Evolutionary conservation across 2,113 vertebrate species (phyloP), one percentile per base, ranked within the genome.

Genomic region (Hepsetus odoe): DNA sequence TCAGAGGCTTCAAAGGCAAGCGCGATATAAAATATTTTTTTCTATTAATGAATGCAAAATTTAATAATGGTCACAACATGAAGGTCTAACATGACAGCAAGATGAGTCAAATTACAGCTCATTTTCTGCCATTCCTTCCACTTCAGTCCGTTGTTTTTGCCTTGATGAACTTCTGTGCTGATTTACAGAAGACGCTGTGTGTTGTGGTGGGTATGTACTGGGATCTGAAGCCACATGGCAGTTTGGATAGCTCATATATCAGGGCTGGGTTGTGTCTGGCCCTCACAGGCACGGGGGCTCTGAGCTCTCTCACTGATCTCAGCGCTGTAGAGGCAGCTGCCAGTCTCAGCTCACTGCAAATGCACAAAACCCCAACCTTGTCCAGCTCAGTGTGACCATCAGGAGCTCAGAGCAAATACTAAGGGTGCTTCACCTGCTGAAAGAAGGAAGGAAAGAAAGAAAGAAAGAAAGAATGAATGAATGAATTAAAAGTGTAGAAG

Each of bases 401-500:
- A 49, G 46, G 16, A 49, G 46, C 46, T 49, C 20, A 49, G 46
- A 49, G 46, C 20, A 18, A 5, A 20, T 18, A 49, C 46, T 49
- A 6, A 49, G 46, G 46, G 18, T 2, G 44, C 44, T 16, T 46
- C 14, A 42, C 12, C 40, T 11, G 40, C 5, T 11, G 8, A 9
- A 46, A 46, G 44, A 42, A 24, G 5, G n/a, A 59, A 20, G 35
- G 38, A 64, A 26, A 32, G 28, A 51, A 28, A 76, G 74, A 53
- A 64, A 75, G 46, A 42, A 58, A 59, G 55, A 51, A 70, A 51
- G 66, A 70, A 70, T 35, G 55, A 71, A 69, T 49, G 18, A 69
- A 30, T 12, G 55, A 67, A 74, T 24, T 28, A 44, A 10, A 69
- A 33, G 8, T 20, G 20, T 2, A 20, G 35, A 71, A 49, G 14